A percentile compares a stretch with the other conserved stretches of the same genome.
These are phyloP conservation scores for Linnaemya vulpina DNA, from an alignment of 2,888 invertebrate species.

Conservation along the genomic window DNA sequence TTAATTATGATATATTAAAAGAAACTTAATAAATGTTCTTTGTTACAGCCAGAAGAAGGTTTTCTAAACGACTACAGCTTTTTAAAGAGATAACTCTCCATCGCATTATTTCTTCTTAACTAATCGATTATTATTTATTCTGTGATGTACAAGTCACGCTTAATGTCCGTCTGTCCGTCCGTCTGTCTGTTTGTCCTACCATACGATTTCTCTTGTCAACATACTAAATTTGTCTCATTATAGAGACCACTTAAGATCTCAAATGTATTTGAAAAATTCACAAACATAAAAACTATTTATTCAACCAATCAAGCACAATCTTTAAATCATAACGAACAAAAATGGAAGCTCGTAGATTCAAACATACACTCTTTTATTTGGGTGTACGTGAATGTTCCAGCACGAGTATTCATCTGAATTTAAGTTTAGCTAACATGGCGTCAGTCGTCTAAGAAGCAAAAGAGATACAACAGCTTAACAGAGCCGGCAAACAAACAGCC, in stretches of 20 bases:
- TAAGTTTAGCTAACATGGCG: slow-evolving; percentile 58
- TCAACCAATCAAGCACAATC: slow-evolving; percentile 53
- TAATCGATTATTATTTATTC: too few relatives aligned
- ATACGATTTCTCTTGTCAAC: neutral
- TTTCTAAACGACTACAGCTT: too few relatives aligned
- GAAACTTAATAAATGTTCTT: too few relatives aligned
- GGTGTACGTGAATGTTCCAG: neutral
- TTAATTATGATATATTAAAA: too few relatives aligned
- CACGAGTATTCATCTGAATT: slow-evolving; percentile 31
- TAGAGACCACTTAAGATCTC: slow-evolving; percentile 1
- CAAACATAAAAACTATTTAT: slow-evolving; percentile 23
- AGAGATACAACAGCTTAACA: slow-evolving; percentile 36
- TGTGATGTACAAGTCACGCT: too few relatives aligned
- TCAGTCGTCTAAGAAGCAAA: slow-evolving; percentile 59
- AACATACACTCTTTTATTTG: neutral
- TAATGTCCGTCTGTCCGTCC: too few relatives aligned
- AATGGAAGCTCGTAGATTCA: slow-evolving; percentile 28
- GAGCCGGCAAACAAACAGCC: slow-evolving; percentile 11
- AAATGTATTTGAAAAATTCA: neutral
- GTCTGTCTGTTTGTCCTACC: neutral
- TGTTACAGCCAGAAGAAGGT: too few relatives aligned
- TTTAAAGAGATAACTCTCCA: too few relatives aligned
- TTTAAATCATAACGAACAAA: slow-evolving; percentile 19
- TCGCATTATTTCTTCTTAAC: too few relatives aligned
- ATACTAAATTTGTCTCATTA: neutral